These are phyloP conservation scores for Nothura maculosa DNA, from an alignment of 2,797 vertebrate species.

Conservation along the genomic window DNA sequence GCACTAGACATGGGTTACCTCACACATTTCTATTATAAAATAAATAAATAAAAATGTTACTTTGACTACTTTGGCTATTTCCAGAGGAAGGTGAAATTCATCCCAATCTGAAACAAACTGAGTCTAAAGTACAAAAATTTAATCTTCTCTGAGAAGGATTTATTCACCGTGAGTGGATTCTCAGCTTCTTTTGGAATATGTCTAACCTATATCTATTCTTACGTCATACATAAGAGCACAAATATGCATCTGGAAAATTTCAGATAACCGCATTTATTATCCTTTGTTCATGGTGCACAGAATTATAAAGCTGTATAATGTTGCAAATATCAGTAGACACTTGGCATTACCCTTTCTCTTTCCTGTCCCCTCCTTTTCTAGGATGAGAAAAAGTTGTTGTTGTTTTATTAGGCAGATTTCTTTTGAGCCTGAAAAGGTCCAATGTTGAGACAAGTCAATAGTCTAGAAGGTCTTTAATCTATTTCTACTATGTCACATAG, in stretches of 20 bases:
- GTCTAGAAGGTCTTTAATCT: background rate
- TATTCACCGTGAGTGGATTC: background rate
- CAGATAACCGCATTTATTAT: background rate
- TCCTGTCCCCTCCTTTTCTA: background rate
- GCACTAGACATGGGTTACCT: background rate
- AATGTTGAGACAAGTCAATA: background rate
- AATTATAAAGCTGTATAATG: background rate
- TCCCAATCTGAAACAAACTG: background rate
- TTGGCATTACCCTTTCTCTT: background rate
- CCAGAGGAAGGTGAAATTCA: background rate
- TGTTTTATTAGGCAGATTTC: background rate
- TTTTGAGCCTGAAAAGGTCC: background rate
- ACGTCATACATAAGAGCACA: background rate
- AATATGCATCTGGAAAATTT: background rate
- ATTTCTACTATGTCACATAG: background rate
- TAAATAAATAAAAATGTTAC: background rate
- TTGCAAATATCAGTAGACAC: background rate
- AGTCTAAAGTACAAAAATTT: background rate
- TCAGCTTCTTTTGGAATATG: background rate
- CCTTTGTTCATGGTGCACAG: background rate
- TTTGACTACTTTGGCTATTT: background rate
- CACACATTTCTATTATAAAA: background rate
- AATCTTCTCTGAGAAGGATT: background rate
- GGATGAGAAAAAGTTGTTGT: rapidly evolving
- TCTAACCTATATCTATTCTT: background rate